Evolutionary conservation across 2,797 vertebrate species (phyloP), one percentile per base, ranked within the genome.

Genomic region (Halcyon leucocephala): DNA sequence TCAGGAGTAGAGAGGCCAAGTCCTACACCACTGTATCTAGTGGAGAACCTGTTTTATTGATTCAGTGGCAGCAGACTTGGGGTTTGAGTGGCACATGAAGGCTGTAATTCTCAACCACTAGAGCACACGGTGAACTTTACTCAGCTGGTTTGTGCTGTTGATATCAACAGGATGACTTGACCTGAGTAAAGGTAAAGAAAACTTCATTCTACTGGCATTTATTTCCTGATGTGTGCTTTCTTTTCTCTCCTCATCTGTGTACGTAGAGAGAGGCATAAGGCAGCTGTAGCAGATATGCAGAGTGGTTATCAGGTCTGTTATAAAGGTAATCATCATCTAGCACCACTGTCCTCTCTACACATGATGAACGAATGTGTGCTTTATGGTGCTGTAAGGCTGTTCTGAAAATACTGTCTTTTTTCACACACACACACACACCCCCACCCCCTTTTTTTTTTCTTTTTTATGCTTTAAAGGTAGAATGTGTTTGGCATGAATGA

Each of bases 41-140:
- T 78, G 66, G 90, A 85, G 89, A 92, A 95, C 91, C 86, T 92
- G 83, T 86, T 51, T 72, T 88, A 95, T 93, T 66, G 91, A 91
- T 96, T 95, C 87, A 66, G 66, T 24, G 67, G 77, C 70, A 92
- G 86, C 60, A 89, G 57, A 55, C 44, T 80, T 71, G 85, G 77
- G 48, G 52, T 95, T 83, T 92, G 93, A 90, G 86, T 95, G 17
- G 0, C 88, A 96, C 93, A 96, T 84, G 88, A 93, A 94, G 51
- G 62, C 90, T 92, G 77, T 96, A 93, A 92, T 93, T 95, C 90
- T 93, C 76, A 48, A 90, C 82, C 0, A 1, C 62, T 52, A 12
- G 70, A 64, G 89, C 55, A 83, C 37, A 33, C 37, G 54, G 81
- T 87, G 79, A 96, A 82, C 82, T 94, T 91, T 82, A 95, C 77